These are phyloP conservation scores for Centropus bengalensis DNA, from an alignment of 2,113 vertebrate genomes.

Conservation along the genomic window DNA sequence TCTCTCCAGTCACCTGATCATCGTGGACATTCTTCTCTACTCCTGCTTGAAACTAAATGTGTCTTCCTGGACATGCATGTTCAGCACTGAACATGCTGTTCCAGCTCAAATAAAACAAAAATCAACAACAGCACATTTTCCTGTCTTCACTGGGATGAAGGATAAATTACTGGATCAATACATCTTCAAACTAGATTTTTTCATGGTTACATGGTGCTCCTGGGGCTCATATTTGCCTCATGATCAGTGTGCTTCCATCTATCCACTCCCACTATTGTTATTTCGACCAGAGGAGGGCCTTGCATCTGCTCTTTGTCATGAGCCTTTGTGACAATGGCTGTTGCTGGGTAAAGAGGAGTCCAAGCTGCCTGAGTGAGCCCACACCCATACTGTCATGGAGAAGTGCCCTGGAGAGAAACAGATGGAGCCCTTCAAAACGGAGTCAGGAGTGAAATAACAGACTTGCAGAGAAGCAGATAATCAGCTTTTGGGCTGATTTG, in stretches of 20 bases:
- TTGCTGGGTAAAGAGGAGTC: neutral
- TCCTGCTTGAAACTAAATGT: accelerated
- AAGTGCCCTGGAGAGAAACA: neutral
- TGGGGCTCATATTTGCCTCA: neutral
- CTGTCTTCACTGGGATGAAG: neutral
- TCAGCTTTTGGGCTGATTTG: neutral
- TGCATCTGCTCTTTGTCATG: neutral
- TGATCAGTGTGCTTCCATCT: neutral
- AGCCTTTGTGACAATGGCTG: neutral
- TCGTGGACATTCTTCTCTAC: neutral
- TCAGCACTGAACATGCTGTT: accelerated
- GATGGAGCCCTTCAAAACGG: neutral
- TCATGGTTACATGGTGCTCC: neutral
- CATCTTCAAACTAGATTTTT: neutral
- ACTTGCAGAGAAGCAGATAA: neutral
- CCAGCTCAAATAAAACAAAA: neutral
- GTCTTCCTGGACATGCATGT: neutral
- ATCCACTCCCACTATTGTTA: neutral
- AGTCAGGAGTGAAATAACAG: neutral
- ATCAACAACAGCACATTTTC: neutral
- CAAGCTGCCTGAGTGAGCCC: neutral
- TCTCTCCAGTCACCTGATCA: neutral
- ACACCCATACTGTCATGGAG: accelerated
- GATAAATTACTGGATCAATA: neutral
- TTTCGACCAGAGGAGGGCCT: neutral